These are phyloP conservation scores for Galleria mellonella DNA, from an alignment of 1,140 invertebrate species.

Conservation along the genomic window DNA sequence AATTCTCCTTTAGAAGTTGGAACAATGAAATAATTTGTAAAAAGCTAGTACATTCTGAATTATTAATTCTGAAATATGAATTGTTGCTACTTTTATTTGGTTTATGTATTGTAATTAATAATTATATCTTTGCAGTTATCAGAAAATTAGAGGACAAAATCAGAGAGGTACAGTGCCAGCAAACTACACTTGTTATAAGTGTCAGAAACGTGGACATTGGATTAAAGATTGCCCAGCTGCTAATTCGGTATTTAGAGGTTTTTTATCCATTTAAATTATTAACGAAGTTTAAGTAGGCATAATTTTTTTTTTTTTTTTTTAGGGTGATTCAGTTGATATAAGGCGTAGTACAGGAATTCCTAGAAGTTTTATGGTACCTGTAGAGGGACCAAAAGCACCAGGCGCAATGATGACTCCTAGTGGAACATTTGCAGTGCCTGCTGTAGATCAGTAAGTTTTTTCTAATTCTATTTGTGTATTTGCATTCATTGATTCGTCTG, in stretches of 20 bases:
- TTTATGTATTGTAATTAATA: not conserved
- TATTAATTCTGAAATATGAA: no score
- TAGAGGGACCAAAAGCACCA: constrained; percentile 90
- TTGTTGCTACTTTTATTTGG: no score
- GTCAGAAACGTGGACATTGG: constrained; percentile 95
- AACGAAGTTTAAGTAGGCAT: constrained; percentile 6
- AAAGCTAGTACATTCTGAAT: no score
- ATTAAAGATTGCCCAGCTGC: constrained; percentile 93
- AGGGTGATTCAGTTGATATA: constrained; percentile 83
- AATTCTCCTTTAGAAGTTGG: no score
- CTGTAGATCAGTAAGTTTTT: constrained; percentile 89
- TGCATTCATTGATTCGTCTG: no score
- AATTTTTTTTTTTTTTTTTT: constrained; percentile 11
- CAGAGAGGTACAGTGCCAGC: constrained; percentile 91
- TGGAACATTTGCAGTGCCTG: constrained; percentile 93
- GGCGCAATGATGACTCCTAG: constrained; percentile 95
- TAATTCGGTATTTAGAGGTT: constrained; percentile 36
- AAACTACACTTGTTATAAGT: constrained; percentile 94
- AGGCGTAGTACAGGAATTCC: constrained; percentile 98
- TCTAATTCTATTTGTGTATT: not conserved
- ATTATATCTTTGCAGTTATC: constrained; percentile 78
- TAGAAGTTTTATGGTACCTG: constrained; percentile 95
- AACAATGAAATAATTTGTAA: not conserved
- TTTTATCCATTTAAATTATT: constrained; percentile 1
- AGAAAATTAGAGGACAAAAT: constrained; percentile 89